Evolutionary conservation across 2,888 invertebrate genomes (phyloP), one percentile per base, ranked within the genome.

Genomic region (Eupithecia centaureata): DNA sequence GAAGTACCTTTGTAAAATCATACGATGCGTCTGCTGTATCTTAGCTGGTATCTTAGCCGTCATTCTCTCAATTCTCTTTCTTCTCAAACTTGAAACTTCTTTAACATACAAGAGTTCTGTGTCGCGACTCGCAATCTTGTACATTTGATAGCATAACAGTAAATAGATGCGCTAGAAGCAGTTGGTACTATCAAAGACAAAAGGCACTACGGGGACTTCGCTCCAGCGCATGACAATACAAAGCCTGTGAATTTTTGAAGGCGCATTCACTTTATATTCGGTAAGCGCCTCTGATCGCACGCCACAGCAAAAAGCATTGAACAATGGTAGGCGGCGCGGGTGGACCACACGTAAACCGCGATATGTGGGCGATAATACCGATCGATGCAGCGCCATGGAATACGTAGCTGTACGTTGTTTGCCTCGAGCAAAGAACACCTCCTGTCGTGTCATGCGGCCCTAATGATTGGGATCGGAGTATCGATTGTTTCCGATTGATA

Each of bases 401-500:
- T 65, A 65, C 51, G 18, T 28, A 61, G 70, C 30, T 25, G 27
- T 42, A 8, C 57, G 63, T 27, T 63, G 70, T 66, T 70, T 66
- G 70, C 70, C 66, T 70, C 70, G 60, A 61, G 66, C 63, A 66
- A 10, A 56, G 30, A 28, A 57, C 66, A 72, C 72, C 72, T 67
- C 69, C 69, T 72, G 63, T 61, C 65, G 61, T 54, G 69, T 65
- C 65, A 69, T 72, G 72, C 66, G 52, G 67, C 67, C 69, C 72
- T 72, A 67, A 67, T 72, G 65, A 72, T 65, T 60, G 38, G 62
- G 63, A 72, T 69, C 63, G 72, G 52, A 30, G 63, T 69, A 67
- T 72, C 72, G 72, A 72, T 72, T 70, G 70, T 70, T 66, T 64
- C 52, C 66, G 66, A 70, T 63, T 70, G 70, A 70, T 70, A 70